A percentile compares a stretch with the other conserved stretches of the same genome.
phyloP scores from a whole-genome alignment of 2,888 invertebrate species.

The Theretra japonica region DNA sequence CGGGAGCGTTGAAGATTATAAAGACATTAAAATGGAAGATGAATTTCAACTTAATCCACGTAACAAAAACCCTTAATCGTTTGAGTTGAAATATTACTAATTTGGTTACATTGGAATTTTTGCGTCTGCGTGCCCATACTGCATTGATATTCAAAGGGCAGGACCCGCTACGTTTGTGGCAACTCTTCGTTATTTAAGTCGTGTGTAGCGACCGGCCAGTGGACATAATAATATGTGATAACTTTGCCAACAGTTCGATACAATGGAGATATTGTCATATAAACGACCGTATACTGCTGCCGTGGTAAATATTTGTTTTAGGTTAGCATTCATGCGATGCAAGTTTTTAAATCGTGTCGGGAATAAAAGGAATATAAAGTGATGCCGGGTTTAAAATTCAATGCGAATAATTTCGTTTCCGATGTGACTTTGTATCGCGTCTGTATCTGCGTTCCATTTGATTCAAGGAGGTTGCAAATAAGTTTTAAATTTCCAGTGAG shows the following conservation, averaged over 20 bases:
- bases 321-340: constrained; percentile 19
- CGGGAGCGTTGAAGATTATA: neutral
- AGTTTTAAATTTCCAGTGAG: neutral
- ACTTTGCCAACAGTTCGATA: constrained; percentile 48
- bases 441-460: neutral
- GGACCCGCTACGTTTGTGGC: constrained; percentile 35
- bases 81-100: neutral
- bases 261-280: constrained; percentile 57
- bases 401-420: constrained; percentile 25
- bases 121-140: constrained; percentile 36
- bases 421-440: constrained; percentile 18
- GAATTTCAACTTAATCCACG: neutral
- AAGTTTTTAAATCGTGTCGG: constrained; percentile 19
- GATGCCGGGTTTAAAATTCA: constrained; percentile 22
- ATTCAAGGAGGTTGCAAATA: neutral
- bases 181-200: constrained; percentile 53
- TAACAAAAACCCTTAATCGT: constrained; percentile 10
- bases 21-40: neutral
- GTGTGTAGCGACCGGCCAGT: constrained; percentile 42
- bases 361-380: constrained; percentile 16
- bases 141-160: constrained; percentile 51
- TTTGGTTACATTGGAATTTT: constrained; percentile 25
- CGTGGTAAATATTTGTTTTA: constrained; percentile 26
- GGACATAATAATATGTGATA: constrained; percentile 57
- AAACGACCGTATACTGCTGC: constrained; percentile 42